Conservation (phyloP, 2,113 vertebrate species). For the Tympanuchus pallidicinctus region DNA sequence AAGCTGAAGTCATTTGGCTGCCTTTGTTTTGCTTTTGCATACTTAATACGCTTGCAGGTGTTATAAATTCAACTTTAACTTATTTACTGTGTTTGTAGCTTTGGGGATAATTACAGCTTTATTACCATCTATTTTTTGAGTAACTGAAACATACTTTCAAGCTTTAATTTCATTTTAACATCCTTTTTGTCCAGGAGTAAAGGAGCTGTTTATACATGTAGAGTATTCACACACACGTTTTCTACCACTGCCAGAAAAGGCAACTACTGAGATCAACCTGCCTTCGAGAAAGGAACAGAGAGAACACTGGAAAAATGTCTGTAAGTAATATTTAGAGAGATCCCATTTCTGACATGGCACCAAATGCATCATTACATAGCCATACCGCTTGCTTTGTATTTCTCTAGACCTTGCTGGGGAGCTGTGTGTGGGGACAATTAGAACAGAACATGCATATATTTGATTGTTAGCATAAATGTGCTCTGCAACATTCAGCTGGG, state of each 20-base stretch:
- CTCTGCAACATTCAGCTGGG: background rate
- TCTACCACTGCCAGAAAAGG: background rate
- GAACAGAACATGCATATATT: background rate
- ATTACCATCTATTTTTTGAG: slow-evolving; percentile 48
- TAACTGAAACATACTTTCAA: slow-evolving; percentile 48
- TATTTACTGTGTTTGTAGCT: slow-evolving; percentile 49
- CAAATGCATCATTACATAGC: background rate
- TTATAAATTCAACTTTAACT: slow-evolving; percentile 60
- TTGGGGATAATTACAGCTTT: slow-evolving; percentile 48
- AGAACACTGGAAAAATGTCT: background rate
- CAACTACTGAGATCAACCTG: background rate
- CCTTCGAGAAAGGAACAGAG: background rate
- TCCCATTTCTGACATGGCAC: background rate
- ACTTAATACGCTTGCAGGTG: slow-evolving; percentile 36
- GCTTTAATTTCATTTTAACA: slow-evolving; percentile 12
- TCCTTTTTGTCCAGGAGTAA: background rate
- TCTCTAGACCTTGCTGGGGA: background rate
- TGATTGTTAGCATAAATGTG: background rate
- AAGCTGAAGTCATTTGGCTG: slow-evolving; percentile 55
- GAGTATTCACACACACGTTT: background rate
- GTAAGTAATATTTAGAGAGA: background rate
- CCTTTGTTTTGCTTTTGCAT: slow-evolving; percentile 47
- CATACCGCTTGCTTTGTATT: background rate
- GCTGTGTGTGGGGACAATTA: no score
- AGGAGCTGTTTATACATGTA: background rate